These are phyloP conservation scores for Hyles vespertilio DNA, from an alignment of 1,140 invertebrate genomes.

Conservation along the genomic window DNA sequence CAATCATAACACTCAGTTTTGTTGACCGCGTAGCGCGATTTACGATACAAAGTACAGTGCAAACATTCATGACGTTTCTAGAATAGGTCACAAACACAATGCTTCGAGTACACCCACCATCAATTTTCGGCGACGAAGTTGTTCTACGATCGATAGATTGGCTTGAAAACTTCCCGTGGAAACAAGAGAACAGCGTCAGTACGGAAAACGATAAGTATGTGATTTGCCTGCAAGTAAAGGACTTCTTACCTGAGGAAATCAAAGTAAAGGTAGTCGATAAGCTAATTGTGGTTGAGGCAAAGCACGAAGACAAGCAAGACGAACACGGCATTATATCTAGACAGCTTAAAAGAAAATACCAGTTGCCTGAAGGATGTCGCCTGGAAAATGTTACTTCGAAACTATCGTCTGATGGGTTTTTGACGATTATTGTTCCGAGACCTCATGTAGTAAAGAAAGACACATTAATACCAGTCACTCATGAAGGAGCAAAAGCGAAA, in stretches of 20 bases:
- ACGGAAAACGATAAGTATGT: slow-evolving; percentile 63
- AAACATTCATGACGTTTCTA: slow-evolving; percentile 12
- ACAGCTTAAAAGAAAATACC: slow-evolving; percentile 81
- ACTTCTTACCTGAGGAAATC: slow-evolving; percentile 91
- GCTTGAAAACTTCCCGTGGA: slow-evolving; percentile 55
- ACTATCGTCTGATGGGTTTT: slow-evolving; percentile 40
- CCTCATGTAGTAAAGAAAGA: slow-evolving; percentile 32
- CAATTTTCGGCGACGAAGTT: slow-evolving; percentile 49
- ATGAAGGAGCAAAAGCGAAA: slow-evolving; percentile 34
- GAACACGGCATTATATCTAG: slow-evolving; percentile 84
- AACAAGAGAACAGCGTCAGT: slow-evolving; percentile 40
- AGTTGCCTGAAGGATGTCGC: slow-evolving; percentile 39
- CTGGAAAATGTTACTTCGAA: slow-evolving; percentile 41
- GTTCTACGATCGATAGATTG: slow-evolving; percentile 55
- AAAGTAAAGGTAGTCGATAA: slow-evolving; percentile 88
- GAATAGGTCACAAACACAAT: slow-evolving; percentile 25
- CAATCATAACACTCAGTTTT: too few relatives aligned
- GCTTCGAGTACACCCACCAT: slow-evolving; percentile 26
- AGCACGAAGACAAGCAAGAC: slow-evolving; percentile 88
- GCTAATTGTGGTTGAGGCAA: slow-evolving; percentile 86
- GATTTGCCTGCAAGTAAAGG: slow-evolving; percentile 86
- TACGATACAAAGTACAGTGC: background rate
- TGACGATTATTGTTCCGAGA: slow-evolving; percentile 39
- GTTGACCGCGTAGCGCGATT: too few relatives aligned
- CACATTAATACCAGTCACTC: slow-evolving; percentile 47